Evolutionary conservation across 2,888 invertebrate genomes (phyloP).

Genomic region (Prosopocoilus inquinatus): DNA sequence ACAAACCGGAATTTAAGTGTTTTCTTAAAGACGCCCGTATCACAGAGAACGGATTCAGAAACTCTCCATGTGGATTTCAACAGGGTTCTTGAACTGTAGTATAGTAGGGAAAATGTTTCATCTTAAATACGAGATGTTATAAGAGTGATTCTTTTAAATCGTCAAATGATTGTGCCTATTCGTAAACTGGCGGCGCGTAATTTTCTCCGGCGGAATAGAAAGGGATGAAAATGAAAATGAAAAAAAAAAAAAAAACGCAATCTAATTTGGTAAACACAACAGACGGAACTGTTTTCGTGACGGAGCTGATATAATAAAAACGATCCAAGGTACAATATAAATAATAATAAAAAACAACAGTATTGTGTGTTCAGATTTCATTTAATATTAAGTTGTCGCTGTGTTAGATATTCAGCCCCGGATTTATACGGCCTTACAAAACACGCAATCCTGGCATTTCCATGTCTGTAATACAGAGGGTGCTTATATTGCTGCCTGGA

Average conservation of each 20-base stretch:
- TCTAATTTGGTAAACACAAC: slow-evolving; percentile 8
- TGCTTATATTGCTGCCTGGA: slow-evolving; percentile 34
- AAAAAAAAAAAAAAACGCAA: no score
- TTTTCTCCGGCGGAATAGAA: slow-evolving; percentile 7
- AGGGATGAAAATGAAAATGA: slow-evolving; percentile 15
- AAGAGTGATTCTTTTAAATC: no score
- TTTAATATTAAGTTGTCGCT: slow-evolving; percentile 2
- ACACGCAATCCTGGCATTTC: slow-evolving; percentile 42
- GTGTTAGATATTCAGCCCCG: background rate
- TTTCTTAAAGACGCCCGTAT: no score
- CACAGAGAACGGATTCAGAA: no score
- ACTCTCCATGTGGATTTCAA: no score
- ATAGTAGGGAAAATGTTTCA: no score
- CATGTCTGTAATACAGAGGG: slow-evolving; percentile 41
- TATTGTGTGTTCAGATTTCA: slow-evolving; percentile 3
- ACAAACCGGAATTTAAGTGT: no score
- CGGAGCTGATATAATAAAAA: slow-evolving; percentile 5
- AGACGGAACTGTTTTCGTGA: slow-evolving; percentile 20
- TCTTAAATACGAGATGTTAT: no score
- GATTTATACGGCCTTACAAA: slow-evolving; percentile 30
- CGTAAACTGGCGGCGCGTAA: slow-evolving; percentile 6
- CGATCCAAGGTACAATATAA: slow-evolving; percentile 12
- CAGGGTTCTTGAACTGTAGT: no score
- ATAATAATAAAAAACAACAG: slow-evolving; percentile 3
- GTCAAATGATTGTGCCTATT: slow-evolving; percentile 6